phyloP scores from a whole-genome alignment of 1,140 invertebrate species.

The Eumaeus atala region DNA sequence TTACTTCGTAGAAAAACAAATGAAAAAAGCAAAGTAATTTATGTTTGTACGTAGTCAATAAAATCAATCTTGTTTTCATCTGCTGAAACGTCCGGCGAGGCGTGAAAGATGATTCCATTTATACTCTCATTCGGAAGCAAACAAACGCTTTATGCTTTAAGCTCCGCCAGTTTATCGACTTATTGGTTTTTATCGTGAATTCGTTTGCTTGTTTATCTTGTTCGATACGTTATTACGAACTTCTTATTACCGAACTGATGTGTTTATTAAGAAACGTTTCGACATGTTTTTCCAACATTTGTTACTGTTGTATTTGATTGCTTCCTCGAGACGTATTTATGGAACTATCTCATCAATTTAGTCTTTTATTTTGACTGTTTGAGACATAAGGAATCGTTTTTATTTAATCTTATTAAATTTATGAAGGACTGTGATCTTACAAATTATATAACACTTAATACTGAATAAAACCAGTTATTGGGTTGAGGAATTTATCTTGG shows the following conservation, averaged over 20 bases:
- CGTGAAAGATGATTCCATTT: slow-evolving; percentile 48
- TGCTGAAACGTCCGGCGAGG: slow-evolving; percentile 23
- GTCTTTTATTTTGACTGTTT: too few species aligned
- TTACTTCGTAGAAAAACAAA: too few species aligned
- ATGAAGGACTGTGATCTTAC: too few species aligned
- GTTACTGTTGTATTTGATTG: slow-evolving; percentile 3
- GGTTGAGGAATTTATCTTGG: too few species aligned
- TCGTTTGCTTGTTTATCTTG: slow-evolving; percentile 47
- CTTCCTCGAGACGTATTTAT: slow-evolving; percentile 8
- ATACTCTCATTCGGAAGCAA: slow-evolving; percentile 41
- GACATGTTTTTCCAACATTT: slow-evolving; percentile 3
- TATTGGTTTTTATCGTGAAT: slow-evolving; percentile 57
- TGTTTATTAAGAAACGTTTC: slow-evolving; percentile 34
- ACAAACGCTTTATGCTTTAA: slow-evolving; percentile 41
- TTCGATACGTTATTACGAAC: slow-evolving; percentile 36
- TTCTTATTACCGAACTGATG: slow-evolving; percentile 32
- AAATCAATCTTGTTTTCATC: slow-evolving; percentile 42
- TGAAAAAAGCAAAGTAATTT: slow-evolving; percentile 5
- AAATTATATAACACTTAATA: too few species aligned
- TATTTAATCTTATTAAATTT: too few species aligned
- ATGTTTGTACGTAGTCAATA: slow-evolving; percentile 27
- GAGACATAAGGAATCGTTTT: too few species aligned
- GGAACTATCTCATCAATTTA: not conserved
- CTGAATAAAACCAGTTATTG: too few species aligned
- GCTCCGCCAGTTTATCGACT: slow-evolving; percentile 40